Percentiles rank a stretch among this genome's conserved stretches.
Evolutionary conservation across 53 echinoderm and acorn worm species (phyloP).

Genomic region (Zoroaster sp.): DNA sequence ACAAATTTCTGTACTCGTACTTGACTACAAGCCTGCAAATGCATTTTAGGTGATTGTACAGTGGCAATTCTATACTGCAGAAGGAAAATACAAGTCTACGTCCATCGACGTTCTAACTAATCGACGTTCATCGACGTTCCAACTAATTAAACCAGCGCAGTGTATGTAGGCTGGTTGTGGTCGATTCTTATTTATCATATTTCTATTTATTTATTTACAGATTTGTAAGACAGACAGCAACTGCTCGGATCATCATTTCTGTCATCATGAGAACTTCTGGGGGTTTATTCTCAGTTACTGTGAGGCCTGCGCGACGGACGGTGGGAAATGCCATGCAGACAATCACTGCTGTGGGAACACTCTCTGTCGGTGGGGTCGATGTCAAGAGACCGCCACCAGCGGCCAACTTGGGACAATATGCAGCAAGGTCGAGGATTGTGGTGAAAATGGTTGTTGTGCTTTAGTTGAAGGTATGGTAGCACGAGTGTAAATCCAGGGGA

Average conservation of each 20-base stretch:
- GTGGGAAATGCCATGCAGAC: slow-evolving; percentile 13
- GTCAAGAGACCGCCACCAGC: slow-evolving; percentile 2
- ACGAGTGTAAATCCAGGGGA: too few relatives aligned
- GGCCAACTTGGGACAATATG: slow-evolving; percentile 27
- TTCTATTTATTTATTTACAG: background rate
- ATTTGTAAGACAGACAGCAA: slow-evolving; percentile 12
- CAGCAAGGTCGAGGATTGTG: background rate
- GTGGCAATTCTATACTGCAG: too few relatives aligned
- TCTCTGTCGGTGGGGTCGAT: slow-evolving; percentile 25
- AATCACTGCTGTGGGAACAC: slow-evolving; percentile 24
- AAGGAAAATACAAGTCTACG: too few relatives aligned
- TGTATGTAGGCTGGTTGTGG: too few relatives aligned
- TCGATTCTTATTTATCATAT: background rate
- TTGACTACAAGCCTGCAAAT: too few relatives aligned
- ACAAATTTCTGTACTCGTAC: too few relatives aligned
- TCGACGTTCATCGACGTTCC: too few relatives aligned
- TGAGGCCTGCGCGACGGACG: background rate
- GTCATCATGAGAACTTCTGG: slow-evolving; percentile 12
- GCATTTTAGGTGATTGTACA: too few relatives aligned
- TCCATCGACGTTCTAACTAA: too few relatives aligned
- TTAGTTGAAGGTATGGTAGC: slow-evolving; percentile 10
- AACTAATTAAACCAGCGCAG: too few relatives aligned
- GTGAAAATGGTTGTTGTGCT: slow-evolving; percentile 13
- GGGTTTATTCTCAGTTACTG: slow-evolving; percentile 32
- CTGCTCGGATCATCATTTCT: slow-evolving; percentile 15